phyloP scores from a whole-genome alignment of 2,888 invertebrate genomes.

The Drosophila diplacantha region DNA sequence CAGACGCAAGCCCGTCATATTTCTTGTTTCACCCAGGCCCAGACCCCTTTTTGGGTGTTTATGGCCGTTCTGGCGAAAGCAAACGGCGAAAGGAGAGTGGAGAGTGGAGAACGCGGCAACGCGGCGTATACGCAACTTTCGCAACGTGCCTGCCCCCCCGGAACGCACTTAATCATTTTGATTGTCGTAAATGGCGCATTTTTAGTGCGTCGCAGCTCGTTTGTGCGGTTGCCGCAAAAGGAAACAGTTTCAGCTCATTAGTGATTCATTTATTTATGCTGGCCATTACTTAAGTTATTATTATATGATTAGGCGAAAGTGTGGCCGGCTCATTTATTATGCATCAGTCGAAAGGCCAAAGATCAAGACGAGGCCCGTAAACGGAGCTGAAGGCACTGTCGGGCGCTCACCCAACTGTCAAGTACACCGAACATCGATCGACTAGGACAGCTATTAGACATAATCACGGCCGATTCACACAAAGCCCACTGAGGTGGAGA shows the following conservation, averaged over 20 bases:
- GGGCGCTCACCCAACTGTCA: slow-evolving; percentile 59
- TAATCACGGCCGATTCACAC: slow-evolving; percentile 65
- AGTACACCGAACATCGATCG: slow-evolving; percentile 71
- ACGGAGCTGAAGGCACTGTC: slow-evolving; percentile 8
- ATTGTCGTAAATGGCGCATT: slow-evolving; percentile 65
- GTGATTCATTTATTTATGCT: slow-evolving; percentile 54
- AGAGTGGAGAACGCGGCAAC: slow-evolving; percentile 31
- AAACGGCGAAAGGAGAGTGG: not conserved
- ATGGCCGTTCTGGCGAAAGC: slow-evolving; percentile 29
- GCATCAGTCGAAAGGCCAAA: slow-evolving; percentile 32
- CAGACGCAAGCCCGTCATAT: slow-evolving; percentile 22
- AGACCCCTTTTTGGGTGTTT: slow-evolving; percentile 42
- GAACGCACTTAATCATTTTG: slow-evolving; percentile 68
- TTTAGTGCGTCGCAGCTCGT: slow-evolving; percentile 46
- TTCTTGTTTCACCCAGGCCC: slow-evolving; percentile 14
- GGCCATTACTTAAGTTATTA: slow-evolving; percentile 51
- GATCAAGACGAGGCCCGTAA: slow-evolving; percentile 8
- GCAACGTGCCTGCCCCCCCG: slow-evolving; percentile 18
- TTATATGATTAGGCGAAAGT: slow-evolving; percentile 62
- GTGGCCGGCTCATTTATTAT: slow-evolving; percentile 49
- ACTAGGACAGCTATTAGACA: slow-evolving; percentile 76
- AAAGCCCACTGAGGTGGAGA: slow-evolving; percentile 16
- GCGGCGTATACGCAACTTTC: slow-evolving; percentile 63
- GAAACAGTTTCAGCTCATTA: slow-evolving; percentile 60
- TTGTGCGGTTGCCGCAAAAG: slow-evolving; percentile 32